Percentiles rank a stretch among this genome's conserved stretches.
phyloP scores from a whole-genome alignment of 2,888 invertebrate genomes.

The Eilema griseolum region DNA sequence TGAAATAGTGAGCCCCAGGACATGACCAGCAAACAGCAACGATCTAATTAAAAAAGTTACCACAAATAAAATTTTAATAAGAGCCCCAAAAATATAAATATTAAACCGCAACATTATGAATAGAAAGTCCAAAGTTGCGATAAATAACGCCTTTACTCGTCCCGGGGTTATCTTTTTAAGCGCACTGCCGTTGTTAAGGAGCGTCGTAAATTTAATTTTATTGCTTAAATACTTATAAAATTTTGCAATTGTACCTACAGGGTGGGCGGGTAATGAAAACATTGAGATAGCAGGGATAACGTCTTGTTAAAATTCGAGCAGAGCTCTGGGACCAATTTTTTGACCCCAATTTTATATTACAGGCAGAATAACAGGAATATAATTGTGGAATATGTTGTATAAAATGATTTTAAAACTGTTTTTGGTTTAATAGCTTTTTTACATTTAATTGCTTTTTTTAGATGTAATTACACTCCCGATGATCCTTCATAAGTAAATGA shows the following conservation, averaged over 20 bases:
- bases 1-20: neutral
- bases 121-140: constrained; percentile 66
- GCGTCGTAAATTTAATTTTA: constrained; percentile 74
- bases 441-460: neutral
- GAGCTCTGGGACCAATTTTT: constrained; percentile 45
- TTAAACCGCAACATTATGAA: constrained; percentile 66
- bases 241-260: constrained; percentile 63
- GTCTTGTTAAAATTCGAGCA: constrained; percentile 56
- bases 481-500: neutral
- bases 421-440: neutral
- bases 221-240: constrained; percentile 69
- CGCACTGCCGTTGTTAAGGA: constrained; percentile 64
- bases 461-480: neutral
- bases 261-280: constrained; percentile 55
- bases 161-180: constrained; percentile 74
- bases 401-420: neutral
- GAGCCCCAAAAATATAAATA: constrained; percentile 63
- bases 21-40: constrained; percentile 5
- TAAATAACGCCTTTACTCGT: constrained; percentile 72
- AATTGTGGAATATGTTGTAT: constrained; percentile 19
- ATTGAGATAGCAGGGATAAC: constrained; percentile 46
- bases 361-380: constrained; percentile 35
- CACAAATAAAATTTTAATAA: constrained; percentile 63
- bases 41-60: constrained; percentile 48
- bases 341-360: constrained; percentile 35